These are phyloP conservation scores for Gasterosteus aculeatus DNA, from an alignment of 2,113 vertebrate species.

Conservation along the genomic window DNA sequence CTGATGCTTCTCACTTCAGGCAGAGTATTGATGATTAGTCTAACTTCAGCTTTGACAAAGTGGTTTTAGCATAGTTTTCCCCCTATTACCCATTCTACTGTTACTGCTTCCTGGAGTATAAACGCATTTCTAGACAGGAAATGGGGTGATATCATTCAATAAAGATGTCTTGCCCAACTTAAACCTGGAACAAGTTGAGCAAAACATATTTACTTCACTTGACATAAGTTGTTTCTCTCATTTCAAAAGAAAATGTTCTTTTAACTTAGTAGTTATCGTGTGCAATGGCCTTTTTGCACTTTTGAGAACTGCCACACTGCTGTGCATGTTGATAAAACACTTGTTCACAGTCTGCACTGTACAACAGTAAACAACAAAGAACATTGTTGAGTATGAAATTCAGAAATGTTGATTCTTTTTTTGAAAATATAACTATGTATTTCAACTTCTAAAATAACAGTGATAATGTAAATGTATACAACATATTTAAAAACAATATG, in stretches of 20 bases:
- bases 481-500: background rate
- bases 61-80: slow-evolving; percentile 5
- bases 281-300: background rate
- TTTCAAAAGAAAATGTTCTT: background rate
- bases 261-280: background rate
- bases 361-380: slow-evolving; percentile 20
- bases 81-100: background rate
- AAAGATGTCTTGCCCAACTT: background rate
- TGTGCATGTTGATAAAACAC: background rate
- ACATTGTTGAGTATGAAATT: slow-evolving; percentile 13
- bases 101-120: background rate
- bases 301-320: background rate
- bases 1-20: slow-evolving; percentile 8
- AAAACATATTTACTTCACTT: background rate
- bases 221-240: background rate
- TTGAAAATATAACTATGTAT: no score
- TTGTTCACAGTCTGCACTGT: slow-evolving; percentile 29
- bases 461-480: background rate
- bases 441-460: background rate
- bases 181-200: background rate
- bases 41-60: slow-evolving; percentile 14
- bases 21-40: slow-evolving; percentile 1
- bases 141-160: background rate
- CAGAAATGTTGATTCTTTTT: background rate
- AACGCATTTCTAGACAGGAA: background rate